Base-by-base conservation (phyloP, 2,888 invertebrate species). In the Clistopyga incitator region DNA sequence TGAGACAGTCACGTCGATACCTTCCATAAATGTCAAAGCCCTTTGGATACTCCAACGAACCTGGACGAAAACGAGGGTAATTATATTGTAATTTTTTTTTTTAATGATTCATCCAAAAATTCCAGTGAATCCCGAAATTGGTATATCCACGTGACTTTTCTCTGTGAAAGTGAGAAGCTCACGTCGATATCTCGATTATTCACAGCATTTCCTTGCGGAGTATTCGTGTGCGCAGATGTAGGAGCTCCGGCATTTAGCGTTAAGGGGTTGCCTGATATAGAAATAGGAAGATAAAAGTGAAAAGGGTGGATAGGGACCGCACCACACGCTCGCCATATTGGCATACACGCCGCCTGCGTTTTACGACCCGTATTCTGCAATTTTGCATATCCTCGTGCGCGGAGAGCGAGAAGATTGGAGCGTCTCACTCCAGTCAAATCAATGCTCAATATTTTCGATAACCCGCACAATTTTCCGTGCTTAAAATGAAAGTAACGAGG, bases 301-400 rank as follows among this genome's bases (percentile, higher is more conserved):
- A 34, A 23, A 71, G 47, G 78, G 78, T 70, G 61, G 25, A 70
- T 54, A 50, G 47, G 78, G 29, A 34, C 15, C 81, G 64, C 67
- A 72, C 78, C 72, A 75, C 87, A 79, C 86, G 88, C 87, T 89
- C 86, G 86, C 89, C 89, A 90, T 92, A 92, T 92, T 92, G 91
- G 89, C 89, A 88, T 89, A 87, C 88, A 89, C 90, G 87, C 92
- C 92, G 89, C 89, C 90, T 92, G 92, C 90, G 89, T 92, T 92
- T 91, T 91, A 92, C 91, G 90, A 89, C 89, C 89, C 76, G 88
- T 90, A 90, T 92, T 92, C 92, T 91, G 92, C 92, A 90, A 90
- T 92, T 92, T 90, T 91, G 90, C 91, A 92, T 92, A 92, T 92
- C 87, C 71, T 76, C 65, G 25, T 50, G 78, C 68, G 70, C 29